Evolutionary conservation across 2,797 vertebrate genomes (phyloP), one percentile per base, ranked within the genome.

Genomic region (Dipus sagitta): DNA sequence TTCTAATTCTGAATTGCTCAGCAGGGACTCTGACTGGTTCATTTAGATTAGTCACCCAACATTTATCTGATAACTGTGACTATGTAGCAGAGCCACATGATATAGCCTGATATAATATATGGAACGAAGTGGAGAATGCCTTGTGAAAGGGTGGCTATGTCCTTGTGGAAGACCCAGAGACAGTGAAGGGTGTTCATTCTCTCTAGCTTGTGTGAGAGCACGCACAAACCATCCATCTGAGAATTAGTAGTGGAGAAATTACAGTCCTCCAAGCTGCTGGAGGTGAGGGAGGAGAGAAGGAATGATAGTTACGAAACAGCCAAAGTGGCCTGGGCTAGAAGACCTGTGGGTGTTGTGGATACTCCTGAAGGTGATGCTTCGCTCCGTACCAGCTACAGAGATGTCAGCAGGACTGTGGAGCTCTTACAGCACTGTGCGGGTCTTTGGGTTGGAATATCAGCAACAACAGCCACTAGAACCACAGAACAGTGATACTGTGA

Each of bases 381-480:
- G 1, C n/a, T 87, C 62, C 28, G 67, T 34, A 72, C 68, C 11
- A 92, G 42, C 34, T 88, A 54, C 32, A 68, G 62, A 54, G 85
- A 86, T 12, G 20, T 60, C 34, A 65, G 88, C 47, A 86, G 83
- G 34, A 75, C 21, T 23, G 28, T 15, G 67, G 38, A 52, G 42
- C 47, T 83, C 18, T 30, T 52, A 38, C 54, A 91, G 47, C 18
- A 42, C 71, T 87, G 47, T 60, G 1, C 78, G 26, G 34, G 60
- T 91, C 28, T 89, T 87, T 79, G 47, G 15, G 32, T n/a, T 71
- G 62, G 23, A 52, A 34, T 64, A 30, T 91, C 68, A 81, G 80
- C 24, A 83, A 32, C 65, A 23, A 76, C 4, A 64, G 34, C 26
- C 21, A 34, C 38, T 71, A 70, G 64, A 70, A 60, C 58, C 60